Conservation (phyloP, 2,113 vertebrate species). For the Columba janthina region DNA sequence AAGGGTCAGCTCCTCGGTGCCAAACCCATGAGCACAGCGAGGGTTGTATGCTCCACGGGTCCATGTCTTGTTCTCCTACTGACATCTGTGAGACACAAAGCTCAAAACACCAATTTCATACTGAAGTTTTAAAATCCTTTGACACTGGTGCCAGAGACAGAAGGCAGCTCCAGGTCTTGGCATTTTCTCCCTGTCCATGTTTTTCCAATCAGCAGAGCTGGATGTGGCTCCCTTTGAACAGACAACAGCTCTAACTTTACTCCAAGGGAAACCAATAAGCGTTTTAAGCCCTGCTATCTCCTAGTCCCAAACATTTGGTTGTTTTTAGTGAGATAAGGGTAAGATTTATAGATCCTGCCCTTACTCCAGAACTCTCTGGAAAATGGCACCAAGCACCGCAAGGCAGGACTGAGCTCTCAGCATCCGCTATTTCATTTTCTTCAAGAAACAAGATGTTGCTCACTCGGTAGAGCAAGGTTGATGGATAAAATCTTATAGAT, state of each 20-base stretch:
- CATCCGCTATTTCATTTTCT: rapidly evolving
- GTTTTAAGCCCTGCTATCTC: slow-evolving; percentile 9
- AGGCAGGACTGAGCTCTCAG: not conserved
- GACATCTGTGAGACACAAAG: not conserved
- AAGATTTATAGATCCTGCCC: slow-evolving; percentile 12
- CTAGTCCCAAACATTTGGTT: slow-evolving; percentile 27
- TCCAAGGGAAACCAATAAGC: not conserved
- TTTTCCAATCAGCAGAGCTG: slow-evolving; percentile 46
- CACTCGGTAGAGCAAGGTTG: not conserved
- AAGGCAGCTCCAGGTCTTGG: slow-evolving; percentile 10
- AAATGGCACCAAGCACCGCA: not conserved
- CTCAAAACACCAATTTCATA: not conserved
- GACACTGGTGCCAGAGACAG: not conserved
- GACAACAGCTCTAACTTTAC: not conserved
- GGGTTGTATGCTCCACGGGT: not conserved
- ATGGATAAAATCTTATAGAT: not conserved
- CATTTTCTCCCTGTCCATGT: slow-evolving; percentile 7
- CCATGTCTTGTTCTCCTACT: not conserved
- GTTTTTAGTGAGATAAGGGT: slow-evolving; percentile 2
- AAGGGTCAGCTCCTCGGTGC: rapidly evolving
- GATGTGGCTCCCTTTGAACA: slow-evolving; percentile 29
- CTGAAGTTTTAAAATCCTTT: not conserved
- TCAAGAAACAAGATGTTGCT: not conserved
- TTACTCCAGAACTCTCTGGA: slow-evolving; percentile 5
- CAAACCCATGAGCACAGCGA: rapidly evolving